Conservation (phyloP, 2,888 invertebrate genomes). For the Brenthis ino region DNA sequence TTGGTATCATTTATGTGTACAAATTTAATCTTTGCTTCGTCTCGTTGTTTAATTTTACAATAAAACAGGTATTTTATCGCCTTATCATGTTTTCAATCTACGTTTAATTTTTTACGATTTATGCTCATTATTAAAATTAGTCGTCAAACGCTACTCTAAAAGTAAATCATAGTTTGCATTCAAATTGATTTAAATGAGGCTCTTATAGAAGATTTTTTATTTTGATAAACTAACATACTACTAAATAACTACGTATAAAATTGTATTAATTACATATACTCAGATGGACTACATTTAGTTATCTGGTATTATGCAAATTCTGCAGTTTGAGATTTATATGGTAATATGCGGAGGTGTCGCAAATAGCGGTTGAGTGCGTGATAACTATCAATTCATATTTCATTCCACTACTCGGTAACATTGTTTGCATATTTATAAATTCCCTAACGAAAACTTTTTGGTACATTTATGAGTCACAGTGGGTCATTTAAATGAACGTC, state of each 20-base stretch:
- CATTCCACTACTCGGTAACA: background rate
- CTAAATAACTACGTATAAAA: background rate
- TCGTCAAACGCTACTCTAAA: conserved; percentile 6
- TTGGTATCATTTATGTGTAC: conserved; percentile 26
- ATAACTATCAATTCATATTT: conserved; percentile 3
- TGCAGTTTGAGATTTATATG: background rate
- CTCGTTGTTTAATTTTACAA: conserved; percentile 18
- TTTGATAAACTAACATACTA: background rate
- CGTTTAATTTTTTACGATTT: conserved; percentile 14
- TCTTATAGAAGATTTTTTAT: background rate
- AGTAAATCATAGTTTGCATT: background rate
- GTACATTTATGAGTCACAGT: conserved; percentile 51
- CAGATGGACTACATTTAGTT: background rate
- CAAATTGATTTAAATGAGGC: background rate
- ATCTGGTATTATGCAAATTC: background rate
- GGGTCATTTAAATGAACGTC: conserved; percentile 55
- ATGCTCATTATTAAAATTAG: conserved; percentile 7
- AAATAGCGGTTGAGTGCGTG: background rate
- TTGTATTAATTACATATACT: background rate
- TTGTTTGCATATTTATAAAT: conserved; percentile 2
- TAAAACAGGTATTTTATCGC: conserved; percentile 16
- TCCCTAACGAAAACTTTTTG: background rate
- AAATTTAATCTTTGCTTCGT: conserved; percentile 17
- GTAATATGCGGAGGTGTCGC: background rate
- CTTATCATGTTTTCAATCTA: conserved; percentile 18